Base-by-base conservation (phyloP, 2,113 vertebrate species). In the Stigmatopora nigra region DNA sequence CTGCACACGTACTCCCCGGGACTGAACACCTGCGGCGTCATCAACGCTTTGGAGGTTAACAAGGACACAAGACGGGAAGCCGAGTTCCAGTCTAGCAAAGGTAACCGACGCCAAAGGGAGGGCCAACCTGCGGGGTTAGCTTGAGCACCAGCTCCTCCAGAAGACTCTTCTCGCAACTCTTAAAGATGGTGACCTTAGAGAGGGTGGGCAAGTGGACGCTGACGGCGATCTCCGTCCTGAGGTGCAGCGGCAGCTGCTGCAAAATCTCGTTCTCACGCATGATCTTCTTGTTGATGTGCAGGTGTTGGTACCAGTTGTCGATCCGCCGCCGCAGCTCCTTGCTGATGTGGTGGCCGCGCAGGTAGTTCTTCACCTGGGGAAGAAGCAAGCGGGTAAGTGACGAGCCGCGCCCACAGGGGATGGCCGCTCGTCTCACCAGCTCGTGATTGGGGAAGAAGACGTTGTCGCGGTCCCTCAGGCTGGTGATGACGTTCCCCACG, bases 1-100 rank as follows among this genome's bases (percentile, higher is more conserved):
- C 87, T 91, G 84, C 96, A 98, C 6, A 98, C 93, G 0, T 94
- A 94, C 82, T 98, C 93, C 0, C 95, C 94, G 0, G 95, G 95
- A 14, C 92, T 91, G 64, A 94, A 97, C 55, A 94, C 92, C 91
- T 94, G 72, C 52, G 17, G 56, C 15, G 62, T n/a, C 5, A 52
- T 10, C 10, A 20, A 20, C 51, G 7, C 51, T 0, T 9, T 4
- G 1, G 11, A 5, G 10, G 4, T 53, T 19, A 22, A 5, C 51
- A 41, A 41, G 3, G 25, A 31, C 1, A 31, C 25, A 31, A 31
- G 25, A 31, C 25, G 25, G 25, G 25, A 31, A 31, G 25, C 25
- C 25, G 38, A 41, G 38, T 41, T 10, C 38, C 1, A 41, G 38
- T 41, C 38, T 41, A 7, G 6, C 38, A 41, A 41, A 7, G 38